phyloP scores from a whole-genome alignment of 1,140 invertebrate species.

The Ganaspis sp. region DNA sequence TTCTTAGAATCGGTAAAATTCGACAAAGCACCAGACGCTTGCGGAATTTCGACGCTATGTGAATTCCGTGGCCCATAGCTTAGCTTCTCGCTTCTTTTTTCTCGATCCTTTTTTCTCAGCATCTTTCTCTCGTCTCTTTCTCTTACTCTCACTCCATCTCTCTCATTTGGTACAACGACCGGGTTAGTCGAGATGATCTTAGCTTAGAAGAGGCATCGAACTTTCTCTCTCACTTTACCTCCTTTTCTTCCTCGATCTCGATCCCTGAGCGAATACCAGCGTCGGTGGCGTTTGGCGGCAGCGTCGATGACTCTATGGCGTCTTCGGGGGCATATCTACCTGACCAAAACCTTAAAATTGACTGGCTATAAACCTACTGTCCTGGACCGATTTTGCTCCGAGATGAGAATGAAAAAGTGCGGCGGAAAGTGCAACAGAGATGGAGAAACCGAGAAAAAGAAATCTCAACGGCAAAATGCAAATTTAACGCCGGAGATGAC shows the following conservation, averaged over 20 bases:
- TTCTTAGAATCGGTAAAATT: conserved; percentile 39
- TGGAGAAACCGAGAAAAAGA: conserved; percentile 44
- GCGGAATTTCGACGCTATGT: conserved; percentile 47
- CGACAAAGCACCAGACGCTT: conserved; percentile 17
- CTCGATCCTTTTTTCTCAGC: conserved; percentile 31
- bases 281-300: background rate
- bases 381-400: background rate
- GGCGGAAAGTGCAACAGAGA: conserved; percentile 34
- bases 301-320: background rate
- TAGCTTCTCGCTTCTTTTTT: conserved; percentile 34
- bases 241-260: background rate
- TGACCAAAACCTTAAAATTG: background rate
- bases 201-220: conserved; percentile 59
- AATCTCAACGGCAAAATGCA: conserved; percentile 61
- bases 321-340: background rate
- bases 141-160: conserved; percentile 40
- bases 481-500: conserved; percentile 68
- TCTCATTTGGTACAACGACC: conserved; percentile 39
- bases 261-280: background rate
- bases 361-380: background rate
- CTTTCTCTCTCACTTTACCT: conserved; percentile 43
- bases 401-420: conserved; percentile 38
- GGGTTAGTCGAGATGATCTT: conserved; percentile 55
- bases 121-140: conserved; percentile 36
- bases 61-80: background rate